Evolutionary conservation across 2,113 vertebrate species (phyloP), one percentile per base, ranked within the genome.

Genomic region (Psittacula cyanocephala): DNA sequence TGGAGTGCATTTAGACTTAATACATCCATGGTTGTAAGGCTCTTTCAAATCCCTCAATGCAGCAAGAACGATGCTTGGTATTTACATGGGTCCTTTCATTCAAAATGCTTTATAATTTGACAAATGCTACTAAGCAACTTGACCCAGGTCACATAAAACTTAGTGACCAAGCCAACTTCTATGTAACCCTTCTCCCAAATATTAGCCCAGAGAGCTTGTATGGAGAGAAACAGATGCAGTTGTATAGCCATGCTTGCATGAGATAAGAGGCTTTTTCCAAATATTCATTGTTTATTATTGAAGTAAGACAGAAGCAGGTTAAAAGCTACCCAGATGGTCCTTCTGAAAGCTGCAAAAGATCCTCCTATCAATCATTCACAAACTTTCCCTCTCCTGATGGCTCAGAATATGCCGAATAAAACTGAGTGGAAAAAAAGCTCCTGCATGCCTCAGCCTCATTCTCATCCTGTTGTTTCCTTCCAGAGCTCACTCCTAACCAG

Each of bases 101-200:
- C 52, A 76, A 95, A 92, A 93, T 46, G 77, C 77, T 93, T 96
- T 90, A 72, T 92, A 93, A 95, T 94, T 95, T 94, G 88, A 79
- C 52, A 89, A 95, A 81, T 69, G 22, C 47, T 70, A 74, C 70
- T 80, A 67, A 63, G 69, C 39, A 79, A 91, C 59, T 83, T 78
- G 75, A 91, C 83, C n/a, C 35, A 81, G 85, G 62, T 86, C 86
- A 88, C 31, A 64, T 17, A 92, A 74, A 81, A 63, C 43, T 50
- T 27, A 20, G 39, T 4, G 84, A 57, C n/a, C 31, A 60, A 95
- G 64, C 16, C 53, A 93, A 87, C 81, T 47, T 49, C 75, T 90
- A 6, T 9, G 17, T 70, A 74, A 55, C 78, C 41, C 27, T 88
- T 87, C 83, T 94, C 68, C 53, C 77, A 82, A 59, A 88, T 53